phyloP scores from a whole-genome alignment of 2,888 invertebrate genomes.

The Charanyca ferruginea region DNA sequence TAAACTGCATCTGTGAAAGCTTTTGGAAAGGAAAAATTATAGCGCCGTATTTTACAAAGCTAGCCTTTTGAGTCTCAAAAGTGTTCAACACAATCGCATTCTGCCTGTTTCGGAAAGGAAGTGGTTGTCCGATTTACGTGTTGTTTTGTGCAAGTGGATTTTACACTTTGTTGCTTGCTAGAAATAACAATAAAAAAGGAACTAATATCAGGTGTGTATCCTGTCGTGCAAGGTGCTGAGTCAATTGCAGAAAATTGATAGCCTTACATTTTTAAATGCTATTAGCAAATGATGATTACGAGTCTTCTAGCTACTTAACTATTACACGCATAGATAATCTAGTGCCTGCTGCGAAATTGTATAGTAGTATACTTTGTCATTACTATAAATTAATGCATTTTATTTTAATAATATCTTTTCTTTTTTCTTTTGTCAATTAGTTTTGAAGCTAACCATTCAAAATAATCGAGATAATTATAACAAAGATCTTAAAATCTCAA shows the following conservation, averaged over 20 bases:
- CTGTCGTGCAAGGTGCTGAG: slow-evolving; percentile 27
- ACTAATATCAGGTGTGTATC: slow-evolving; percentile 30
- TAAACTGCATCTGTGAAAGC: slow-evolving; percentile 74
- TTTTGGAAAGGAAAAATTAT: slow-evolving; percentile 79
- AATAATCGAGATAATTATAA: too few relatives aligned
- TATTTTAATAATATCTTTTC: too few relatives aligned
- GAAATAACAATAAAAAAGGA: slow-evolving; percentile 16
- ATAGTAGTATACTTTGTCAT: background rate
- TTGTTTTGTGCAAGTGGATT: slow-evolving; percentile 25
- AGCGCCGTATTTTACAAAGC: slow-evolving; percentile 64
- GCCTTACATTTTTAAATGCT: slow-evolving; percentile 23
- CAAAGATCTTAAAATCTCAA: slow-evolving; percentile 7
- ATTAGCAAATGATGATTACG: slow-evolving; percentile 38
- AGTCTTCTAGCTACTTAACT: background rate
- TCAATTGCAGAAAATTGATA: slow-evolving; percentile 46
- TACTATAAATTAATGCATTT: too few relatives aligned
- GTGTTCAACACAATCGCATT: slow-evolving; percentile 49
- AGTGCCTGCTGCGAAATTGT: background rate
- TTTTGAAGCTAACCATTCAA: too few relatives aligned
- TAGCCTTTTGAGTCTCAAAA: slow-evolving; percentile 51
- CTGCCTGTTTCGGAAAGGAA: slow-evolving; percentile 23
- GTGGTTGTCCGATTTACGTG: slow-evolving; percentile 35
- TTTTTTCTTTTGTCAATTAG: too few relatives aligned
- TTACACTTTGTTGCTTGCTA: slow-evolving; percentile 13
- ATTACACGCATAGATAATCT: slow-evolving; percentile 4